A percentile compares a stretch with the other conserved stretches of the same genome.
Conservation (phyloP, 2,113 vertebrate species). For the Bubo scandiacus region DNA sequence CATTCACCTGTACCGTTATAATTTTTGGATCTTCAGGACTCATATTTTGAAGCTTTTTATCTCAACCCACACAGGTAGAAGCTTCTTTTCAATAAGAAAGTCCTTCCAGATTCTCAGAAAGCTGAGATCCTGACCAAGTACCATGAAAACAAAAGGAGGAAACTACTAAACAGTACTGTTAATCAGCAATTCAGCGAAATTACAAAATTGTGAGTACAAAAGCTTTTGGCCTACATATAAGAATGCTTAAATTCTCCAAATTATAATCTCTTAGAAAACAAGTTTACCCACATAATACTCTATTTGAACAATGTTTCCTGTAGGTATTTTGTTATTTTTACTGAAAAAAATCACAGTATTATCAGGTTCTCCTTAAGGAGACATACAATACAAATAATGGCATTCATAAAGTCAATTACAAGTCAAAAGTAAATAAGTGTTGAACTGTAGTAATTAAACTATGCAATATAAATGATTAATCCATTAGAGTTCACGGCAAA, state of each 20-base stretch:
- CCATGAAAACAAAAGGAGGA: background rate
- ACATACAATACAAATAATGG: conserved; percentile 4
- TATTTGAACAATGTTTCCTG: background rate
- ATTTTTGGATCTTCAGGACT: background rate
- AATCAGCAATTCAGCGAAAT: background rate
- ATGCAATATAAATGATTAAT: conserved; percentile 26
- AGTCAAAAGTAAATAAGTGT: conserved; percentile 61
- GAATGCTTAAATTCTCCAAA: background rate
- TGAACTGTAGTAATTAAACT: conserved; percentile 31
- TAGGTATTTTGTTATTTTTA: background rate
- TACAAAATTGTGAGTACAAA: background rate
- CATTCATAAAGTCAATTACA: conserved; percentile 44
- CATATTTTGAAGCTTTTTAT: background rate
- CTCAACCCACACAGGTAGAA: background rate
- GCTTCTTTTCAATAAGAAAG: background rate
- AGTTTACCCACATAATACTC: background rate
- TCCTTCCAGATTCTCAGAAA: background rate
- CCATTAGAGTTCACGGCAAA: conserved; percentile 11
- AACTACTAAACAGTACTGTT: background rate
- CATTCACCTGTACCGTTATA: background rate
- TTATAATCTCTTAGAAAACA: background rate
- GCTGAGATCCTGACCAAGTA: background rate
- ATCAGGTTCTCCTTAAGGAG: background rate
- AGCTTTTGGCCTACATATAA: background rate
- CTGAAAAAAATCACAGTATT: background rate